phyloP scores from a whole-genome alignment of 2,888 invertebrate species.

The Mesodorylaimus sp. region DNA sequence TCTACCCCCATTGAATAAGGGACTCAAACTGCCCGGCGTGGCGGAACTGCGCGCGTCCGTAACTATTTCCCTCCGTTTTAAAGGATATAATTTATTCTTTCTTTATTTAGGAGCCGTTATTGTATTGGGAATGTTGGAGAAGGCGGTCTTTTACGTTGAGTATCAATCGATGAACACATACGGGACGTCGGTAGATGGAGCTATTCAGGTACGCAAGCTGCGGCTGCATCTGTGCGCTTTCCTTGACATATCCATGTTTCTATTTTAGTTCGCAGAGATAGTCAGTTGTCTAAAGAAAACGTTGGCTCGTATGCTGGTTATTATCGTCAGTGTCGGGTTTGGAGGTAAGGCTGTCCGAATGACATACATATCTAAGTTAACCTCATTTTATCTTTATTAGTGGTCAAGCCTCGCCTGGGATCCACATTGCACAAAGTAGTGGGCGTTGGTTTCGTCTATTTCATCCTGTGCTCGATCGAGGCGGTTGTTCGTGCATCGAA shows the following conservation, averaged over 20 bases:
- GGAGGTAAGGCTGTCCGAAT: too few relatives aligned
- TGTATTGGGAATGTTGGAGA: slow-evolving; percentile 39
- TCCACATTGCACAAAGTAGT: slow-evolving; percentile 70
- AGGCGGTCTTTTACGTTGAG: slow-evolving; percentile 72
- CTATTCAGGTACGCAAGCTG: slow-evolving; percentile 24
- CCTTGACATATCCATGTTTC: neutral
- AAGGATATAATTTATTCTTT: too few relatives aligned
- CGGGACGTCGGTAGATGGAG: slow-evolving; percentile 37
- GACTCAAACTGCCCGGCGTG: too few relatives aligned
- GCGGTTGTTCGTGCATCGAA: slow-evolving; percentile 54
- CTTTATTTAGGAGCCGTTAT: slow-evolving; percentile 27
- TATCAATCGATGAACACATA: slow-evolving; percentile 56
- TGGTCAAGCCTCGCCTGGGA: slow-evolving; percentile 77
- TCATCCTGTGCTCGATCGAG: slow-evolving; percentile 63
- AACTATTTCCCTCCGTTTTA: too few relatives aligned
- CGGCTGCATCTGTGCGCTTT: neutral
- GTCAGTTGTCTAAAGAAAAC: slow-evolving; percentile 76
- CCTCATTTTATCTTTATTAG: too few relatives aligned
- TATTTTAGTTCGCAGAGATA: slow-evolving; percentile 50
- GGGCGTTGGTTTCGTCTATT: slow-evolving; percentile 62
- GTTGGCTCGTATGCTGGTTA: slow-evolving; percentile 72
- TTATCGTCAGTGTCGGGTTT: slow-evolving; percentile 81
- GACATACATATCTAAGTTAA: too few relatives aligned
- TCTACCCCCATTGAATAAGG: too few relatives aligned
- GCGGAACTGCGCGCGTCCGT: too few relatives aligned